Base-by-base conservation (phyloP, 1,140 invertebrate species). In the Camponotus floridanus region DNA sequence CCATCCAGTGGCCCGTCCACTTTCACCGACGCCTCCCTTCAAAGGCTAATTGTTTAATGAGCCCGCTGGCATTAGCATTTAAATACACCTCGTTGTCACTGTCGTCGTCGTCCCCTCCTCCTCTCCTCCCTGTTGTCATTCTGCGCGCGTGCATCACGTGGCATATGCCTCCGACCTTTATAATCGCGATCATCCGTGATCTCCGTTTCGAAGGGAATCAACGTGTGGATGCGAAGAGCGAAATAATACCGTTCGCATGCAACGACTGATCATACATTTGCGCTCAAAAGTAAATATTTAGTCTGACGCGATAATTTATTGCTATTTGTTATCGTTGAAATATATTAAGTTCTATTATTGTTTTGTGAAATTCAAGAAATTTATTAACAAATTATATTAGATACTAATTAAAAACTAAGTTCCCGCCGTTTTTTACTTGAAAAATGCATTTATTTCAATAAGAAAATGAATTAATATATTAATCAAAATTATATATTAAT, bases 1-100 rank as follows among this genome's bases (percentile, higher is more conserved):
- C 13, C 39, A 3, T 13, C 55, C 74, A 33, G 1, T 51, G 26
- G 48, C 39, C 73, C 80, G 71, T 87, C 83, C 81, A 88, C 89
- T 92, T 89, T 89, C 88, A 88, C 87, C 87, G 64, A 89, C 87
- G 88, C 85, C 85, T 88, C 88, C 89, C 93, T 92, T 93, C 93
- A 94, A 94, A 94, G 93, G 91, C 91, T 94, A 94, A 94, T 94
- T 93, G 91, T 93, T 94, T 94, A 94, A 94, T 92, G 93, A 94
- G 92, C 89, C 92, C 78, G 65, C 55, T 71, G 68, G 83, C 88
- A 94, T 94, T 93, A 93, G 92, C 93, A 92, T 94, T 94, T 92
- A 92, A 93, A 93, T 92, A 91, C 90, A 88, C 76, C 87, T 92
- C 91, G 89, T 92, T 93, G 93, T 92, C 92, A 91, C 90, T 76